These are phyloP conservation scores for Ptilonorhynchus violaceus DNA, from an alignment of 2,113 vertebrate species.

Conservation along the genomic window DNA sequence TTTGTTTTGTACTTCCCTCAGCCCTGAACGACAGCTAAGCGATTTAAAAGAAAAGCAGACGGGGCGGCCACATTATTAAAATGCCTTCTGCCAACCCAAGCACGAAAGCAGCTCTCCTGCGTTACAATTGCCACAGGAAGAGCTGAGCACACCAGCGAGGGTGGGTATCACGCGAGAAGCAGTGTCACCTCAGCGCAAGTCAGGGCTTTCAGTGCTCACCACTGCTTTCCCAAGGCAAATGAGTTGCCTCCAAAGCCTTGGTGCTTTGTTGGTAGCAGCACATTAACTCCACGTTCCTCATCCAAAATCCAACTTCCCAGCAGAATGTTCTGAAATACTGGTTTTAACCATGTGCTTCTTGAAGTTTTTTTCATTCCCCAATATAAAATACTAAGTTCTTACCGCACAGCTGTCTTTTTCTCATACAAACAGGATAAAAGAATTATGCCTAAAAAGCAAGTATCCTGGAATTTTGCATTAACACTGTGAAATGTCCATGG, in stretches of 20 bases:
- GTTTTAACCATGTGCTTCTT: background rate
- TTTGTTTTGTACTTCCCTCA: slow-evolving; percentile 65
- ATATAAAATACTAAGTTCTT: background rate
- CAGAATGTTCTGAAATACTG: background rate
- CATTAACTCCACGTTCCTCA: background rate
- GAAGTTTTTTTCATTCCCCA: background rate
- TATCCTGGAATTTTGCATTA: background rate
- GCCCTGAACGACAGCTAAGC: slow-evolving; percentile 54
- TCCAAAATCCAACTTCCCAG: background rate
- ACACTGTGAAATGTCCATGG: background rate
- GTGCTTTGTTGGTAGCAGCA: background rate
- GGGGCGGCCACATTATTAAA: slow-evolving; percentile 16
- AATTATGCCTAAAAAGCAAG: background rate
- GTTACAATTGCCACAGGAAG: slow-evolving; percentile 38
- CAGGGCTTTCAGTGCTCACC: background rate
- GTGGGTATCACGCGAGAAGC: background rate
- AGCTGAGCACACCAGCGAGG: background rate
- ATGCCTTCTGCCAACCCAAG: slow-evolving; percentile 56
- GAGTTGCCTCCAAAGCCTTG: background rate
- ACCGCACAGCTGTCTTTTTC: background rate
- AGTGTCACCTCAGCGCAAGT: background rate
- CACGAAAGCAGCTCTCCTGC: slow-evolving; percentile 10
- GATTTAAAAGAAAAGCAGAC: slow-evolving; percentile 43
- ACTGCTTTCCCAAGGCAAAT: background rate
- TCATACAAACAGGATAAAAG: background rate